phyloP scores from a whole-genome alignment of 2,797 vertebrate genomes.

The Poeciliopsis presidionis region DNA sequence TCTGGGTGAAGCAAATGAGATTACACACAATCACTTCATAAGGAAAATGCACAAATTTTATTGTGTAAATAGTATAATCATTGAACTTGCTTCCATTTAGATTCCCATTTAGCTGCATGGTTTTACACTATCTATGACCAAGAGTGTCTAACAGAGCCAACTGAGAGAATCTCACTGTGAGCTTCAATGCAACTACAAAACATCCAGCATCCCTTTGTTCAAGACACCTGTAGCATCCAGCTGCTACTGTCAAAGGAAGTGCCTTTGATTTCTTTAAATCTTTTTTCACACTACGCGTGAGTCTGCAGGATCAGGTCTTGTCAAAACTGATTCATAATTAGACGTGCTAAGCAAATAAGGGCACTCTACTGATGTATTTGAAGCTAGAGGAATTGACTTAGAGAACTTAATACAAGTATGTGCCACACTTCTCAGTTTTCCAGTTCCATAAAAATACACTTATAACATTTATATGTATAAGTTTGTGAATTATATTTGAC shows the following conservation, averaged over 20 bases:
- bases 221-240: slow-evolving; percentile 39
- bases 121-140: background rate
- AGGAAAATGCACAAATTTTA: background rate
- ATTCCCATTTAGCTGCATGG: background rate
- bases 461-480: background rate
- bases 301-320: background rate
- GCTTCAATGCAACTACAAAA: slow-evolving; percentile 31
- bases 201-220: background rate
- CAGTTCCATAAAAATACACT: background rate
- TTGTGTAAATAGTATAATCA: background rate
- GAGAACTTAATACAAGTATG: background rate
- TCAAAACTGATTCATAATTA: background rate
- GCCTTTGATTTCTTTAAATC: slow-evolving; percentile 7
- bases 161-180: background rate
- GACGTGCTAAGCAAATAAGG: background rate
- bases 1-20: background rate
- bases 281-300: background rate
- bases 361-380: background rate
- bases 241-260: slow-evolving; percentile 40
- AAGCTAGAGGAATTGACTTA: background rate
- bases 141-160: background rate
- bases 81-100: slow-evolving; percentile 2
- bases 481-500: background rate
- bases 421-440: background rate
- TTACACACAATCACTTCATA: background rate